Evolutionary conservation across 2,113 vertebrate genomes (phyloP).

Genomic region (Coracopsis vasa): DNA sequence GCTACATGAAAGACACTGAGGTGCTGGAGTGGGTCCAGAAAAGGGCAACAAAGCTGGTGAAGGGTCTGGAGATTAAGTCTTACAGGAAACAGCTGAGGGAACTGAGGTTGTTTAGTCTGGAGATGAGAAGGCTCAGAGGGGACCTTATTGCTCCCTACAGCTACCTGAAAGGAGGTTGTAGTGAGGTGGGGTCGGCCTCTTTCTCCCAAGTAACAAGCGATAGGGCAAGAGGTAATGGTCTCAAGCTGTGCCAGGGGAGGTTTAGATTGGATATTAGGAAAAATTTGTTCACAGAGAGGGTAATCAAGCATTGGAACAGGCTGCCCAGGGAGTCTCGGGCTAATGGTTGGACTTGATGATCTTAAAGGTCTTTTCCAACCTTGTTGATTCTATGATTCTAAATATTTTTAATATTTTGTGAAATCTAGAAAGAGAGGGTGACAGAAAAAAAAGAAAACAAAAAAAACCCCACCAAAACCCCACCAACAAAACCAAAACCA

Average conservation of each 20-base stretch:
- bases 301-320: no score
- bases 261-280: background rate
- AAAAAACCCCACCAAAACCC: background rate
- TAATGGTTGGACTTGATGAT: background rate
- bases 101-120: no score
- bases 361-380: background rate
- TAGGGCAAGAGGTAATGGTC: background rate
- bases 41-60: no score
- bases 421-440: background rate
- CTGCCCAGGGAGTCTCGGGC: background rate
- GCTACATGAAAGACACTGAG: no score
- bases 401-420: background rate
- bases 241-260: background rate
- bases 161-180: background rate
- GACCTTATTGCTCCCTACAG: no score
- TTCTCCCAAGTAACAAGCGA: background rate
- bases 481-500: background rate
- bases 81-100: no score
- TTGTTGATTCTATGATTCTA: background rate
- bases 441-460: background rate
- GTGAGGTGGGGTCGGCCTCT: background rate
- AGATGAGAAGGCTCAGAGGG: no score
- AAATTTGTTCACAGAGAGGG: no score
- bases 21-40: no score
- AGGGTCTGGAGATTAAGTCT: no score